Base-by-base conservation (phyloP, 2,888 invertebrate genomes). In the Amblyteles armatorius region DNA sequence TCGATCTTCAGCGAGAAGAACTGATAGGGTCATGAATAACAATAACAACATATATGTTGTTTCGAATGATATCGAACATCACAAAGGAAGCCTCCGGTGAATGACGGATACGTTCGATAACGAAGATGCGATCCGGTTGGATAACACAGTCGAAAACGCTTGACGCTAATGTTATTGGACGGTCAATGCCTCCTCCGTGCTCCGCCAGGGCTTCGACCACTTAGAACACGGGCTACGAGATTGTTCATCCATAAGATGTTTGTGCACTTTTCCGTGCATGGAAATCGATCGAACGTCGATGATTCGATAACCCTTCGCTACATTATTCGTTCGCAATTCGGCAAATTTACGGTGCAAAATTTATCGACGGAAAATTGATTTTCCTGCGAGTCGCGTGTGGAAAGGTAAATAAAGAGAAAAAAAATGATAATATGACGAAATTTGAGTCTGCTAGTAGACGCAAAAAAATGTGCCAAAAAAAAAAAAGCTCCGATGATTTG, bases 101-200 rank as follows among this genome's bases (percentile, higher is more conserved):
- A 60, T 50, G 60, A 13, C 60, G 19, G 22, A n/a, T 3, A 11
- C 13, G 33, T 22, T 55, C 6, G 77, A 69, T 60, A 78, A 71
- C 60, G n/a, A 48, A 9, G 76, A 82, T 36, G 71, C 68, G 26
- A 29, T 13, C 3, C 55, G n/a, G 33, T 55, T 48, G n/a, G 65
- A 72, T 60, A 13, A 40, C 40, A 36, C n/a, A 44, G 16, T 57
- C 19, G 9, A 26, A 26, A 9, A 73, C 44, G 11, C 13, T 50
- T 7, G 22, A 26, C 13, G 33, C 26, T 73, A 67, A 77, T 77
- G 33, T 78, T 78, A 65, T 72, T 68, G 22, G 48, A 16, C 57
- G 72, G 68, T 84, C 73, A 78, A 78, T 52, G 68, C 72, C 73
- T 77, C 50, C 48, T 19, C 65, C 55, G 44, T 19, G 19, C 26